Conservation (phyloP, 2,113 vertebrate species). For the Epinephelus fuscoguttatus region DNA sequence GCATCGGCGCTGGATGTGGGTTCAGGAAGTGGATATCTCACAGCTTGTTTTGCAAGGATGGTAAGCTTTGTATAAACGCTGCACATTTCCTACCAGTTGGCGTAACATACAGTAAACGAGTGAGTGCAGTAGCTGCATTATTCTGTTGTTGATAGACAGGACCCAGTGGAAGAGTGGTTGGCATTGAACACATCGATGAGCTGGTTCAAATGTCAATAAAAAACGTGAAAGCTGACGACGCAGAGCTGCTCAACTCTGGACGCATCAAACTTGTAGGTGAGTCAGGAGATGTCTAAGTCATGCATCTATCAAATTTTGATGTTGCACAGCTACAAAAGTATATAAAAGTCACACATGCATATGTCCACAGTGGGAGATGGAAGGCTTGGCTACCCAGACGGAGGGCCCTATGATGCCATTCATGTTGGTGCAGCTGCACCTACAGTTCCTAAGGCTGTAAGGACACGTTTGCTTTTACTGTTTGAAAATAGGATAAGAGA, state of each 20-base stretch:
- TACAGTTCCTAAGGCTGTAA: conserved; percentile 88
- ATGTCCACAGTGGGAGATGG: conserved; percentile 88
- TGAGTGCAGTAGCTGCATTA: not conserved
- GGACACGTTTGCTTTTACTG: conserved; percentile 33
- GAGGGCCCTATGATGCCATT: conserved; percentile 92
- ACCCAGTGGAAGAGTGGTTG: conserved; percentile 88
- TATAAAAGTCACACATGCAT: not conserved
- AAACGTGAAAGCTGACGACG: conserved; percentile 88
- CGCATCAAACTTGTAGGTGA: conserved; percentile 88
- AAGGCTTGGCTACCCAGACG: conserved; percentile 87
- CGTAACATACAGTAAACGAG: not conserved
- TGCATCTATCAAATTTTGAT: not conserved
- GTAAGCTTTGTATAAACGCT: conserved; percentile 75
- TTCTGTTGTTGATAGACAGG: conserved; percentile 81
- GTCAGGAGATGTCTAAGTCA: conserved; percentile 37
- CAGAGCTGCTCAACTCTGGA: conserved; percentile 87
- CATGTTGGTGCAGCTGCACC: conserved; percentile 92
- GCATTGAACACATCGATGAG: conserved; percentile 91
- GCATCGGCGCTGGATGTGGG: conserved; percentile 91
- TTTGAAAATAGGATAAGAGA: not conserved
- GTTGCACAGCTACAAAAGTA: not conserved
- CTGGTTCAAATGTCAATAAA: conserved; percentile 87
- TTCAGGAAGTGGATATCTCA: conserved; percentile 93
- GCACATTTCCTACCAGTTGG: conserved; percentile 1
- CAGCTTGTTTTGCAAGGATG: conserved; percentile 93